Evolutionary conservation across 1,140 invertebrate genomes (phyloP), one percentile per base, ranked within the genome.

Genomic region (Ips nitidus): DNA sequence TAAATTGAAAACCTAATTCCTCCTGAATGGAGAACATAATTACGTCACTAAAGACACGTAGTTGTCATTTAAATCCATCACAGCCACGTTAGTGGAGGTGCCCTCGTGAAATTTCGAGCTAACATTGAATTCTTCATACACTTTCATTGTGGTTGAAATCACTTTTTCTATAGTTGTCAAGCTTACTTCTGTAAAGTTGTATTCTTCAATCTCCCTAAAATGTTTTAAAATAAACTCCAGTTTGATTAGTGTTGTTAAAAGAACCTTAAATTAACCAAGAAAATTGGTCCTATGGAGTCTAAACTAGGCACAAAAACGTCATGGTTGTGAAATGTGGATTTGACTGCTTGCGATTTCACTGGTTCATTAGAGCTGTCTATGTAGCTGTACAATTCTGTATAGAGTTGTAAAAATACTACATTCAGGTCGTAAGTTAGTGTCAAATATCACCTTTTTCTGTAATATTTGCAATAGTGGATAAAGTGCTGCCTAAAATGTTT

Each of bases 1-100:
- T 45, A 78, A 53, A 64, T 37, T 45, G 8, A 38, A 1, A 61
- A 22, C n/a, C 59, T 37, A 22, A 39, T 59, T 45, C 47, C 3
- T 66, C 43, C 50, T 60, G 66, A 52, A 71, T 4, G 50, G 52
- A 37, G 4, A 6, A 41, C 38, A 1, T 4, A 3, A n/a, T 84
- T 80, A 93, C 90, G 86, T 88, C 67, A 90, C 85, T 45, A 90
- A 80, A 38, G 89, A 88, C 6, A 90, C 87, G 79, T 91, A 91
- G 38, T 86, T 82, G 76, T 91, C 90, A 75, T 85, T 80, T 66
- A 82, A 81, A 80, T 91, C 90, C 58, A 88, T 85, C 60, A 86
- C 86, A 53, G 87, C 85, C 8, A 91, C 82, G 66, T 85, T 86
- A 5, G 85, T 84, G 41, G 85, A 83, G 60, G 82, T 84, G 73